These are phyloP conservation scores for Urocynchramus pylzowi DNA, from an alignment of 2,113 vertebrate genomes.

Conservation along the genomic window DNA sequence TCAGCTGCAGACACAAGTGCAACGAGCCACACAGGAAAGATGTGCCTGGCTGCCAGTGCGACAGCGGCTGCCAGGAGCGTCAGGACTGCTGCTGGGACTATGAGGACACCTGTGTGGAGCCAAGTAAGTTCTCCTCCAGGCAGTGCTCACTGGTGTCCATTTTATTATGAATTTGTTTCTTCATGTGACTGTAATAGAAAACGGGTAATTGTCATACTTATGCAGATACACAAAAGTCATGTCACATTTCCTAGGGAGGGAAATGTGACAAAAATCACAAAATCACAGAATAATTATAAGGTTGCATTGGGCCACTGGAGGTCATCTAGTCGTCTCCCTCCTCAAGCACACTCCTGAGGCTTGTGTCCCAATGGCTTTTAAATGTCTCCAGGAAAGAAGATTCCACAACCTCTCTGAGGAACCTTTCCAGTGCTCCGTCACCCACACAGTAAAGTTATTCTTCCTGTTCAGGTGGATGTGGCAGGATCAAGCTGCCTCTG, in stretches of 20 bases:
- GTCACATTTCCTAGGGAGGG: neutral
- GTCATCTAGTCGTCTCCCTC: neutral
- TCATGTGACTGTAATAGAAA: neutral
- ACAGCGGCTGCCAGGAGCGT: slow-evolving; percentile 25
- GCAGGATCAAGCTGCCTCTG: neutral
- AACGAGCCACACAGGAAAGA: neutral
- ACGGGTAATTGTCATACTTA: neutral
- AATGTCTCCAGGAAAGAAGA: neutral
- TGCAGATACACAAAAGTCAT: neutral
- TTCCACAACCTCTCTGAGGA: neutral
- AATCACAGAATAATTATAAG: neutral
- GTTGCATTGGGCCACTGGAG: neutral
- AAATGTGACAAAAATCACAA: neutral
- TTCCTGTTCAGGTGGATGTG: neutral
- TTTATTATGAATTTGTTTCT: neutral
- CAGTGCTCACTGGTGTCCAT: neutral
- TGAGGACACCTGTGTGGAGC: slow-evolving; percentile 57
- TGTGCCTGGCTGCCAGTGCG: slow-evolving; percentile 52
- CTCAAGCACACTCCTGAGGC: neutral
- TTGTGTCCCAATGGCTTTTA: neutral
- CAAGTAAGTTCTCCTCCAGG: slow-evolving; percentile 60
- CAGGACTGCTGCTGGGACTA: slow-evolving; percentile 77
- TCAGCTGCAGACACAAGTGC: slow-evolving; percentile 74
- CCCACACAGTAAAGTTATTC: neutral
- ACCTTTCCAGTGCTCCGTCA: neutral